Evolutionary conservation across 2,113 vertebrate genomes (phyloP).

Genomic region (Plotosus lineatus): DNA sequence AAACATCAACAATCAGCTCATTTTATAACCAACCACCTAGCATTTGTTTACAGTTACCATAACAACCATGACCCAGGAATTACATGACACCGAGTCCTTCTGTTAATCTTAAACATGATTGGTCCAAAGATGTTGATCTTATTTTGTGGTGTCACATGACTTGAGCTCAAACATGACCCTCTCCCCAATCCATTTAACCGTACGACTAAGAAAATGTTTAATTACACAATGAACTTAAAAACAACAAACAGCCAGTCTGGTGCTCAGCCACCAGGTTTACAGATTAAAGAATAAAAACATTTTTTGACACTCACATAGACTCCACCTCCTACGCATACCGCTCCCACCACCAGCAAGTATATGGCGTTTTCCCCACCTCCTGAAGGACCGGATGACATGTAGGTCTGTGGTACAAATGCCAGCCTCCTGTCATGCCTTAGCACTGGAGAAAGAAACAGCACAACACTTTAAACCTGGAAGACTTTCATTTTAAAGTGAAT

Average conservation of each 20-base stretch:
- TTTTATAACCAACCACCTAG: not conserved
- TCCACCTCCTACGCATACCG: constrained; percentile 70
- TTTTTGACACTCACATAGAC: constrained; percentile 75
- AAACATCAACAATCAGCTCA: not conserved
- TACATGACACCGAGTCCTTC: not conserved
- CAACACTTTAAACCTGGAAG: not conserved
- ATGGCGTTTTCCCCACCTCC: constrained; percentile 77
- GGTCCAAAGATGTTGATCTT: not conserved
- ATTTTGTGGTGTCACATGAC: not conserved
- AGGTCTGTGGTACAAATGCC: constrained; percentile 63
- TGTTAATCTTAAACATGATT: not conserved
- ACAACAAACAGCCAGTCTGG: not conserved
- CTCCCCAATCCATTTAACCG: not conserved
- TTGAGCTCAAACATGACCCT: not conserved
- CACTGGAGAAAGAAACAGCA: constrained; percentile 52
- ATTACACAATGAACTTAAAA: not conserved
- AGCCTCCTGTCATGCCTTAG: constrained; percentile 60
- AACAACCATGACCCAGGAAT: not conserved
- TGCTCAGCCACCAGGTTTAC: not conserved
- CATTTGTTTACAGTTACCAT: not conserved
- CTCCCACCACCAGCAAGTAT: constrained; percentile 81
- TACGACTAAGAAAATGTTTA: not conserved
- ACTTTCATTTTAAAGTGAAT: no score
- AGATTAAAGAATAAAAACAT: not conserved
- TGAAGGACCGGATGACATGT: constrained; percentile 75